These are phyloP conservation scores for Synergus itoensis DNA, from an alignment of 2,888 invertebrate genomes.

Conservation along the genomic window DNA sequence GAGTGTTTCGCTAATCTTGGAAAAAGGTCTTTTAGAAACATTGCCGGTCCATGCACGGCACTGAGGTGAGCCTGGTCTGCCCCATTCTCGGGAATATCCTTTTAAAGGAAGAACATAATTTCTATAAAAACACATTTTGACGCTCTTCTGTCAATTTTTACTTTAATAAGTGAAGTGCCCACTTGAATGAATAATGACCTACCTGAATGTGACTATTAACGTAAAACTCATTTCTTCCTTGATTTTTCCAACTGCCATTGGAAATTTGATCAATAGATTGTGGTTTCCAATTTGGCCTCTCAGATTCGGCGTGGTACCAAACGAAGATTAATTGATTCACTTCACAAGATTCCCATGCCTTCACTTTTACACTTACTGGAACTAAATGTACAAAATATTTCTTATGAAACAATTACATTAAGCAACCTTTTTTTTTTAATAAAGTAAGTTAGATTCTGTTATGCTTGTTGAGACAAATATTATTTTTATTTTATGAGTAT, in stretches of 20 bases:
- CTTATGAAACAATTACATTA: not conserved
- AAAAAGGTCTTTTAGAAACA: slow-evolving; percentile 64
- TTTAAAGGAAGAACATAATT: slow-evolving; percentile 49
- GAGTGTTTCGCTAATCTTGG: slow-evolving; percentile 66
- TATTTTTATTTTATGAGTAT: not conserved
- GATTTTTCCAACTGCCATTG: slow-evolving; percentile 81
- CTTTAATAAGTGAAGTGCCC: too few relatives aligned
- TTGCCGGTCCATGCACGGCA: slow-evolving; percentile 85
- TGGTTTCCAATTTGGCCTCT: slow-evolving; percentile 85
- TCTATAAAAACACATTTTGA: not conserved
- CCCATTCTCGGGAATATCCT: slow-evolving; percentile 95
- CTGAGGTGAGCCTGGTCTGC: slow-evolving; percentile 90
- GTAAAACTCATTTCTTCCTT: slow-evolving; percentile 89
- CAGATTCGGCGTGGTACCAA: slow-evolving; percentile 89
- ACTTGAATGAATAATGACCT: slow-evolving; percentile 43
- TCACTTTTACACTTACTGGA: slow-evolving; percentile 84
- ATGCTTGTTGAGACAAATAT: not conserved
- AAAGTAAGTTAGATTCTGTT: too few relatives aligned
- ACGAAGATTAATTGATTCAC: slow-evolving; percentile 87
- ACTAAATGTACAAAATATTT: slow-evolving; percentile 78
- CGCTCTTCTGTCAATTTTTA: too few relatives aligned
- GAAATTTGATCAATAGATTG: slow-evolving; percentile 80
- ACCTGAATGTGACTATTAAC: slow-evolving; percentile 90
- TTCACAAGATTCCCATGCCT: slow-evolving; percentile 85
- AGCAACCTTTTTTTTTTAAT: not conserved